Evolutionary conservation across 2,113 vertebrate genomes (phyloP).

Genomic region (Numida meleagris): DNA sequence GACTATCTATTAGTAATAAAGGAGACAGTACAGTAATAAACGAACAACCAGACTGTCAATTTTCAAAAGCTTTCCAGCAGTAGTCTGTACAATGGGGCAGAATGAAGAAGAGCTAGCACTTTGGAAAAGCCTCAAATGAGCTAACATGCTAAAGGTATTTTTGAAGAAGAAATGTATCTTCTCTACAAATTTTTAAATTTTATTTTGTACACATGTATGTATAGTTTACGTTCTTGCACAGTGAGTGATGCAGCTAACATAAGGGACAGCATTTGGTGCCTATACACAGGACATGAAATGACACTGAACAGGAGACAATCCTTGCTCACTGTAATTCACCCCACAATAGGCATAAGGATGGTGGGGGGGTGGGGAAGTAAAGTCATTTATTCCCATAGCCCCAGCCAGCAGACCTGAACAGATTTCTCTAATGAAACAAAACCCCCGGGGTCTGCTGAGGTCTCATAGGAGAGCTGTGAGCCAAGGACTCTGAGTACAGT

Average conservation of each 20-base stretch:
- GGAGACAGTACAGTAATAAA: not conserved
- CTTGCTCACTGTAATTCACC: not conserved
- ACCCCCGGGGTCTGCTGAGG: not conserved
- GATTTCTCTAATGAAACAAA: not conserved
- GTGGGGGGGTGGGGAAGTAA: rapidly evolving
- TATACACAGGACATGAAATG: not conserved
- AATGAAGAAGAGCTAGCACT: not conserved
- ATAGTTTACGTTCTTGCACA: not conserved
- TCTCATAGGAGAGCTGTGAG: not conserved
- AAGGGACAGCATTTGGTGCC: not conserved
- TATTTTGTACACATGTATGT: not conserved
- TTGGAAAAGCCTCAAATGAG: not conserved
- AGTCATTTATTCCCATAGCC: not conserved
- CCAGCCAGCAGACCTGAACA: not conserved
- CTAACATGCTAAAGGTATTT: not conserved
- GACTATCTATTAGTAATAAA: not conserved
- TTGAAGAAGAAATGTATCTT: not conserved
- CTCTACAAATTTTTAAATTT: not conserved
- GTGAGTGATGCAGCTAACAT: not conserved
- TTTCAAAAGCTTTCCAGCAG: not conserved
- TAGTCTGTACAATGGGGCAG: not conserved
- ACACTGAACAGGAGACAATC: not conserved
- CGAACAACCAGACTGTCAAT: not conserved
- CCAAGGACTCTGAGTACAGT: not conserved
- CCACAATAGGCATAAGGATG: rapidly evolving